Percentiles rank a stretch among this genome's conserved stretches.
Conservation (phyloP, 2,797 vertebrate genomes). For the Arnoldichthys spilopterus region DNA sequence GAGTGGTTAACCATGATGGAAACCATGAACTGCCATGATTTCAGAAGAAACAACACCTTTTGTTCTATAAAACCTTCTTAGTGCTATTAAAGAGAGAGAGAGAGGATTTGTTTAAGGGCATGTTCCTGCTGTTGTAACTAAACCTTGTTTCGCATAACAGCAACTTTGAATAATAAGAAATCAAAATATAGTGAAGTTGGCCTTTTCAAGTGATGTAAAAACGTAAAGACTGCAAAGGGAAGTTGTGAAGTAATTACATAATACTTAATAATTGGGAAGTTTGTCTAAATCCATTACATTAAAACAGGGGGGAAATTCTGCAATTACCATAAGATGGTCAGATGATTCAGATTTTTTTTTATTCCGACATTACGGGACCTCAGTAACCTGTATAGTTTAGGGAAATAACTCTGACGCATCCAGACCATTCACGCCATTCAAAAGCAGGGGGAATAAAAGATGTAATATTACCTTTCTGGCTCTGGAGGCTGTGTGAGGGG, state of each 20-base stretch:
- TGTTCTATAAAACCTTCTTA: too few relatives aligned
- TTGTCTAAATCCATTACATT: too few relatives aligned
- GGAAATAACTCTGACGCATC: conserved; percentile 40
- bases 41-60: neutral
- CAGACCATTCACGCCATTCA: neutral
- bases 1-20: neutral
- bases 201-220: too few relatives aligned
- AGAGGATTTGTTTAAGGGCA: too few relatives aligned
- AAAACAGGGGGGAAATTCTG: conserved; percentile 4
- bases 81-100: too few relatives aligned
- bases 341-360: too few relatives aligned
- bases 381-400: neutral
- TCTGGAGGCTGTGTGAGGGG: conserved; percentile 83
- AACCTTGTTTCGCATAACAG: too few relatives aligned
- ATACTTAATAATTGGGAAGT: neutral
- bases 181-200: too few relatives aligned
- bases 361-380: conserved; percentile 7
- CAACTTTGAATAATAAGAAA: too few relatives aligned
- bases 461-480: conserved; percentile 85
- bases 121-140: too few relatives aligned
- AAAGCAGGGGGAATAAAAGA: conserved; percentile 4
- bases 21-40: too few relatives aligned
- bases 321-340: neutral
- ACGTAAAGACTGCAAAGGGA: too few relatives aligned
- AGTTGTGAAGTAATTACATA: neutral